Conservation (phyloP, 2,888 invertebrate genomes). For the Limnephilus auricula region DNA sequence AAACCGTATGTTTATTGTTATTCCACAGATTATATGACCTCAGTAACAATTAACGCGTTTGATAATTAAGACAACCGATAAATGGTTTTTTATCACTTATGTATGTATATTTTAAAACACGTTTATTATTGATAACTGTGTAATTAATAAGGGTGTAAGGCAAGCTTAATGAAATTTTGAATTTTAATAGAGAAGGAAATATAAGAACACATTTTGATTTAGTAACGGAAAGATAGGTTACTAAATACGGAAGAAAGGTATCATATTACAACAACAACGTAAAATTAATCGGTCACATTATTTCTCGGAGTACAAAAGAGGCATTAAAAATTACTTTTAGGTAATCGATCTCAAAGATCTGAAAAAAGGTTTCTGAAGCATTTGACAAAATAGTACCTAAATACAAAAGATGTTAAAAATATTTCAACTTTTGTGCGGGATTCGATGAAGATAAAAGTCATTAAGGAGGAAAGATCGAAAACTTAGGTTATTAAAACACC, state of each 20-base stretch:
- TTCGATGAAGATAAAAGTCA: slow-evolving; percentile 22
- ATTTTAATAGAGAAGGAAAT: not conserved
- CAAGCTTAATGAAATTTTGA: not conserved
- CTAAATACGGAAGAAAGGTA: not conserved
- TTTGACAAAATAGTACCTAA: not conserved
- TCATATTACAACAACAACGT: not conserved
- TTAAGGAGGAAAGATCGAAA: slow-evolving; percentile 19
- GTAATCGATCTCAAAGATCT: not conserved
- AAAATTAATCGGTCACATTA: not conserved
- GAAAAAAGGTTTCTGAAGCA: not conserved
- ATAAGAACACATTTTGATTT: not conserved
- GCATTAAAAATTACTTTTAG: not conserved
- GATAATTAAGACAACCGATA: no score
- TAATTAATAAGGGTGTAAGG: no score
- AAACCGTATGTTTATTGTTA: no score
- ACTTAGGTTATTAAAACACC: slow-evolving; percentile 37
- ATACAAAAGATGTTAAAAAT: not conserved
- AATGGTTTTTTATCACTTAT: no score
- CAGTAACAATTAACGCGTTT: no score
- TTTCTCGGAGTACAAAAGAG: not conserved
- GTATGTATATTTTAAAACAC: no score
- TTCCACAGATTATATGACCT: no score
- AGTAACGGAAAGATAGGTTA: not conserved
- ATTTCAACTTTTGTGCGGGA: not conserved
- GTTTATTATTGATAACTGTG: no score